Percentiles rank a stretch among this genome's conserved stretches.
These are phyloP conservation scores for Euphydryas editha DNA, from an alignment of 2,888 invertebrate species.

Conservation along the genomic window DNA sequence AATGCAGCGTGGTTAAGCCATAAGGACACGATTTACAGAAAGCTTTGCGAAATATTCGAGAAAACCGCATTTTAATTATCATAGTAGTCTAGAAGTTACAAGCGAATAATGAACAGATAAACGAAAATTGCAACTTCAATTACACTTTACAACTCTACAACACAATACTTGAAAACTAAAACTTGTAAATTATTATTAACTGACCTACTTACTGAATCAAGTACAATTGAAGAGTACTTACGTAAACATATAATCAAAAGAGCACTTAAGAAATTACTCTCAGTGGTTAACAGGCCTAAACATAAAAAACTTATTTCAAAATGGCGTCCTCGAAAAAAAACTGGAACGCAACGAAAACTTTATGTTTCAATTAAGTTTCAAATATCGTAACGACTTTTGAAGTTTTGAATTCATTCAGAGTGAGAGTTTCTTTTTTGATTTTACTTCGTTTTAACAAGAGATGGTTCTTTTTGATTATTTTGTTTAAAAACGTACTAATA, in stretches of 20 bases:
- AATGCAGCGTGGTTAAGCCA: no score
- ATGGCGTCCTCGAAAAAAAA: constrained; percentile 46
- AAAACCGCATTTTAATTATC: no score
- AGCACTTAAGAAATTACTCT: neutral
- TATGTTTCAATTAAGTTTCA: constrained; percentile 46
- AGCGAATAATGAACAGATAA: no score
- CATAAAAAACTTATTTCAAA: constrained; percentile 39
- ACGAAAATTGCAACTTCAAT: no score
- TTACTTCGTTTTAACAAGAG: neutral
- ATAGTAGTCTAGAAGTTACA: no score
- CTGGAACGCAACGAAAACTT: constrained; percentile 46
- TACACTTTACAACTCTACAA: no score
- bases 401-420: constrained; percentile 21
- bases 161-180: no score
- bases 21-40: no score
- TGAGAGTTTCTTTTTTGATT: constrained; percentile 6
- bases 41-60: no score
- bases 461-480: neutral
- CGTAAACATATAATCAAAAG: neutral
- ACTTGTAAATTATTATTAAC: no score
- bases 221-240: neutral
- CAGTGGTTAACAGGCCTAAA: constrained; percentile 19
- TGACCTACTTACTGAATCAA: no score
- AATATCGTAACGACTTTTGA: constrained; percentile 27
- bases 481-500: neutral